A percentile compares a stretch with the other conserved stretches of the same genome.
Evolutionary conservation across 2,797 vertebrate species (phyloP).

Genomic region (Oreochromis mossambicus): DNA sequence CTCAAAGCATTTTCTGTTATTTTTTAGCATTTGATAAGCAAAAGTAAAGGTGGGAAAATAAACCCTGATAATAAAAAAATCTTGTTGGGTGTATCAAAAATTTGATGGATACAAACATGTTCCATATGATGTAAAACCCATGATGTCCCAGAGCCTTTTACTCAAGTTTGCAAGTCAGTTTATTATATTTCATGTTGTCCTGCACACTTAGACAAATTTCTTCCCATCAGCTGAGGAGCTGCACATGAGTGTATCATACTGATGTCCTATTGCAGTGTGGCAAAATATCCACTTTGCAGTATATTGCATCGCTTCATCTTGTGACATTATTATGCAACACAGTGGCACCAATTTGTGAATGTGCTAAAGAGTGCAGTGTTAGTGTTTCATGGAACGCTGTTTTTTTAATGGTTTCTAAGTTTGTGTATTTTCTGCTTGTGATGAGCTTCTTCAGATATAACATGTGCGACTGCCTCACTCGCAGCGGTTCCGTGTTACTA

Average conservation of each 20-base stretch:
- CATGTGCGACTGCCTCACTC: slow-evolving; percentile 12
- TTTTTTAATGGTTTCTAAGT: neutral
- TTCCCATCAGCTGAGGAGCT: neutral
- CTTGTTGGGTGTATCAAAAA: neutral
- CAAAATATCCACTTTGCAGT: neutral
- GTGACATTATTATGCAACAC: neutral
- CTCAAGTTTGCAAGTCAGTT: neutral
- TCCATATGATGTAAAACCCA: neutral
- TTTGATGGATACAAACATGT: neutral
- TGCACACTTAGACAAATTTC: neutral
- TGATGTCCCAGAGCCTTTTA: neutral
- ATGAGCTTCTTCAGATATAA: neutral
- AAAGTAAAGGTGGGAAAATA: neutral
- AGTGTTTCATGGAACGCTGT: neutral
- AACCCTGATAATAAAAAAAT: neutral
- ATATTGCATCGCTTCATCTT: neutral
- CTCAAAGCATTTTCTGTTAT: neutral
- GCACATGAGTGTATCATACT: neutral
- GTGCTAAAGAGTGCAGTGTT: neutral
- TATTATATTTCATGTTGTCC: neutral
- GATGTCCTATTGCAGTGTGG: neutral
- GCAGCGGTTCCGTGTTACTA: neutral
- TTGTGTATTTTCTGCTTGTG: neutral
- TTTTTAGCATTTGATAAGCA: neutral
- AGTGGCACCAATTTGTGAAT: neutral